These are phyloP conservation scores for Hirtodrosophila alboralis DNA, from an alignment of 2,888 invertebrate species.

Conservation along the genomic window DNA sequence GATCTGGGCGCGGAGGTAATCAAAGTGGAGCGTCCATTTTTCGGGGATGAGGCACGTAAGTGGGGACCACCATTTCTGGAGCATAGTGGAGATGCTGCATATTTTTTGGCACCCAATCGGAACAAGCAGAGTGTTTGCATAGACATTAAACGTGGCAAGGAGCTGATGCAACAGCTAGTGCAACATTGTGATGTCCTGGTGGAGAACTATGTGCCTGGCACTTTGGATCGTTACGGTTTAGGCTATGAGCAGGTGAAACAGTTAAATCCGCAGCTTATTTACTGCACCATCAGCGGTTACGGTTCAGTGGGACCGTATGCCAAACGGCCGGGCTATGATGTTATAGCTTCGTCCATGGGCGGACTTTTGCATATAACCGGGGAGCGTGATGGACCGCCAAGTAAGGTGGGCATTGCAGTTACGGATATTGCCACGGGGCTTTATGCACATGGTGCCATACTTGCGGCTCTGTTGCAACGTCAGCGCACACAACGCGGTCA, in stretches of 20 bases:
- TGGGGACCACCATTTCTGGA: constrained; percentile 96
- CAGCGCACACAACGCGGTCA: constrained; percentile 92
- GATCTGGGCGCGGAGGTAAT: constrained; percentile 97
- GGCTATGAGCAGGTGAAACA: constrained; percentile 90
- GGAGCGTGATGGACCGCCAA: constrained; percentile 91
- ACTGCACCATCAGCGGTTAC: constrained; percentile 97
- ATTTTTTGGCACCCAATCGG: constrained; percentile 94
- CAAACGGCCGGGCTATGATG: constrained; percentile 96
- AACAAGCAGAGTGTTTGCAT: constrained; percentile 97
- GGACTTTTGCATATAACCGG: constrained; percentile 96
- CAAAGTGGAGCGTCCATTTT: constrained; percentile 94
- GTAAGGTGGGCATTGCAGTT: constrained; percentile 96
- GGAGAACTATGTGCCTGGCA: constrained; percentile 97
- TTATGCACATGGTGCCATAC: constrained; percentile 96
- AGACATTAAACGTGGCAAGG: constrained; percentile 90
- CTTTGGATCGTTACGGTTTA: constrained; percentile 89
- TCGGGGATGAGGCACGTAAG: constrained; percentile 94
- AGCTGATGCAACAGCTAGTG: constrained; percentile 90
- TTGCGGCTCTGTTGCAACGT: constrained; percentile 94
- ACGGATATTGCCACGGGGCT: constrained; percentile 97
- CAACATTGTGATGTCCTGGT: constrained; percentile 93
- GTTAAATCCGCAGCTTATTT: constrained; percentile 92
- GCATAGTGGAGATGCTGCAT: constrained; percentile 88
- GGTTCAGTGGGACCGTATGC: constrained; percentile 94
- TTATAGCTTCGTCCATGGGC: constrained; percentile 96